phyloP scores from a whole-genome alignment of 2,113 vertebrate genomes.

The Leuciscus idus region DNA sequence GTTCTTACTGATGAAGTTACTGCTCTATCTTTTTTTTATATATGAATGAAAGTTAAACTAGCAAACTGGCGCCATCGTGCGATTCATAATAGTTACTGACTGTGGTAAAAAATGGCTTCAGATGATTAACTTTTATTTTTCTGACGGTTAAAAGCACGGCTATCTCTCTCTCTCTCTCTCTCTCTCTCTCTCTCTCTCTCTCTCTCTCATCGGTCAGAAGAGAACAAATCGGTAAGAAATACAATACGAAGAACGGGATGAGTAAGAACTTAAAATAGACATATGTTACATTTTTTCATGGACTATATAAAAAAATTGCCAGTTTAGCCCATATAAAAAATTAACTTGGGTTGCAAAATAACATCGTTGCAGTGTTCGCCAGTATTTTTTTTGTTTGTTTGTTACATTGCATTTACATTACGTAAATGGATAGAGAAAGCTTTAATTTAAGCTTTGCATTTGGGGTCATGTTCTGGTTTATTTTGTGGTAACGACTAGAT shows the following conservation, averaged over 20 bases:
- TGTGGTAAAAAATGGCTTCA: not conserved
- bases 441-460: not conserved
- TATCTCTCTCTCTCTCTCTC: no score
- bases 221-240: no score
- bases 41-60: not conserved
- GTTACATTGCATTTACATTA: not conserved
- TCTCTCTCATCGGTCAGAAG: no score
- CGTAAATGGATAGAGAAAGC: no score
- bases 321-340: not conserved
- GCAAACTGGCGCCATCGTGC: not conserved
- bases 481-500: not conserved
- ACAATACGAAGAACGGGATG: no score
- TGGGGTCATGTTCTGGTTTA: not conserved
- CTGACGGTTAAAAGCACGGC: no score
- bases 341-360: not conserved
- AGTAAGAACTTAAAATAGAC: no score
- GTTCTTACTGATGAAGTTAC: not conserved
- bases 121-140: not conserved
- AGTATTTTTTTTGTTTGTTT: not conserved
- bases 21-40: no score
- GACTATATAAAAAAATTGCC: no score
- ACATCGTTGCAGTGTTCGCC: not conserved
- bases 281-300: no score
- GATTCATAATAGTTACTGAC: not conserved
- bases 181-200: no score